Percentiles rank a stretch among this genome's conserved stretches.
These are phyloP conservation scores for Sebastes nivosus DNA, from an alignment of 2,797 vertebrate genomes.

Conservation along the genomic window DNA sequence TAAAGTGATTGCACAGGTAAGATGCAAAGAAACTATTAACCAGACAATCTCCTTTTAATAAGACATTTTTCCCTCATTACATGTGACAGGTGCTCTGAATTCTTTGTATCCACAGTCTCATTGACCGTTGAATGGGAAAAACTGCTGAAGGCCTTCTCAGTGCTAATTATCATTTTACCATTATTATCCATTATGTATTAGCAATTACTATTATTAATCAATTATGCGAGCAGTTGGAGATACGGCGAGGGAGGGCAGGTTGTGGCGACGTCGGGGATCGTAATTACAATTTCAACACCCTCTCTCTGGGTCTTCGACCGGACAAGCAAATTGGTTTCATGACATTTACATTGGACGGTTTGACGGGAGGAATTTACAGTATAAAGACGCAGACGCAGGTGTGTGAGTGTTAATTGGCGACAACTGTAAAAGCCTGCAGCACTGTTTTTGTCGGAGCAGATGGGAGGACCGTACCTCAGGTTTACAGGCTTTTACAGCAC, in stretches of 20 bases:
- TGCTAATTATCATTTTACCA: conserved; percentile 39
- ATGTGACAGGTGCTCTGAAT: neutral
- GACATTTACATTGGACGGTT: conserved; percentile 50
- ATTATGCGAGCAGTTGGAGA: conserved; percentile 44
- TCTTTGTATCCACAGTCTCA: neutral
- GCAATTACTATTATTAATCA: conserved; percentile 58
- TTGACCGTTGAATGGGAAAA: conserved; percentile 14
- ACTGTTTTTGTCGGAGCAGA: conserved; percentile 20
- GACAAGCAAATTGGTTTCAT: conserved; percentile 40
- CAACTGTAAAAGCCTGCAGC: conserved; percentile 17
- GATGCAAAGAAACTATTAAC: neutral
- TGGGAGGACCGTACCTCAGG: neutral
- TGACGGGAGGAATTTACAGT: conserved; percentile 9
- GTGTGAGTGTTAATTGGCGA: conserved; percentile 24
- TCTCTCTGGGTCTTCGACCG: neutral
- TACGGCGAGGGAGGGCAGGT: conserved; percentile 7
- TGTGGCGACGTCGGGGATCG: neutral
- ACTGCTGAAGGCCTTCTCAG: conserved; percentile 17
- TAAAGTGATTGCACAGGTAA: neutral
- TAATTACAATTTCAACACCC: conserved; percentile 32
- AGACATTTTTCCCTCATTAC: neutral
- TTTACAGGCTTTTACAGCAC: conserved; percentile 21
- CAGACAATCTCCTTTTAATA: neutral
- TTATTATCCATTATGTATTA: conserved; percentile 66
- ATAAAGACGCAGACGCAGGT: neutral